Evolutionary conservation across 2,888 invertebrate species (phyloP).

Genomic region (Eledone cirrhosa): DNA sequence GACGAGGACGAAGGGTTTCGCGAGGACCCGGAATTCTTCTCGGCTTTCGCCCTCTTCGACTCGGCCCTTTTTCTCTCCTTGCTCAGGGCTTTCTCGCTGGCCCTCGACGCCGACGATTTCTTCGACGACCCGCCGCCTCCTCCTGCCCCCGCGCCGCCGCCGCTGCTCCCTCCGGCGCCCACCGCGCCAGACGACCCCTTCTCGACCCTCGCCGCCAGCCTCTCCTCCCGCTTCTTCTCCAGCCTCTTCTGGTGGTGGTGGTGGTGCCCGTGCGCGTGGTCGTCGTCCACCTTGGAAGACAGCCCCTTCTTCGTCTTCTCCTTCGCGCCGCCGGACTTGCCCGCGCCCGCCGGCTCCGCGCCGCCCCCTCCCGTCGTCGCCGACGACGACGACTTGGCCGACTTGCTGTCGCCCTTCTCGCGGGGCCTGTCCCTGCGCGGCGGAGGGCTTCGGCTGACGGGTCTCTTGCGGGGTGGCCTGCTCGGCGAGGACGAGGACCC

Average conservation of each 20-base stretch:
- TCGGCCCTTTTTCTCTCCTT: background rate
- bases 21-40: too few species aligned
- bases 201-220: constrained; percentile 25
- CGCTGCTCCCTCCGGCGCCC: background rate
- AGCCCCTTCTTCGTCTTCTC: background rate
- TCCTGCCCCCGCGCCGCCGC: too few species aligned
- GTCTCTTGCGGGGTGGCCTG: constrained; percentile 3
- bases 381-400: background rate
- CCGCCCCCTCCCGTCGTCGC: constrained; percentile 49
- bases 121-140: background rate
- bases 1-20: too few species aligned
- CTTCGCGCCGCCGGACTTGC: constrained; percentile 28
- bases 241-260: constrained; percentile 33
- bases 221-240: constrained; percentile 32
- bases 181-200: background rate
- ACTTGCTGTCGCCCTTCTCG: background rate
- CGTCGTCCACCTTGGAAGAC: background rate
- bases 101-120: background rate
- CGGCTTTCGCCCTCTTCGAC: background rate
- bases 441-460: background rate
- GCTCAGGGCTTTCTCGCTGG: background rate
- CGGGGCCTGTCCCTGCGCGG: background rate
- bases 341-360: constrained; percentile 31
- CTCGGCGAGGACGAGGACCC: constrained; percentile 45
- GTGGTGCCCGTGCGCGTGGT: constrained; percentile 45